These are phyloP conservation scores for Brienomyrus brachyistius DNA, from an alignment of 2,113 vertebrate species.

Conservation along the genomic window DNA sequence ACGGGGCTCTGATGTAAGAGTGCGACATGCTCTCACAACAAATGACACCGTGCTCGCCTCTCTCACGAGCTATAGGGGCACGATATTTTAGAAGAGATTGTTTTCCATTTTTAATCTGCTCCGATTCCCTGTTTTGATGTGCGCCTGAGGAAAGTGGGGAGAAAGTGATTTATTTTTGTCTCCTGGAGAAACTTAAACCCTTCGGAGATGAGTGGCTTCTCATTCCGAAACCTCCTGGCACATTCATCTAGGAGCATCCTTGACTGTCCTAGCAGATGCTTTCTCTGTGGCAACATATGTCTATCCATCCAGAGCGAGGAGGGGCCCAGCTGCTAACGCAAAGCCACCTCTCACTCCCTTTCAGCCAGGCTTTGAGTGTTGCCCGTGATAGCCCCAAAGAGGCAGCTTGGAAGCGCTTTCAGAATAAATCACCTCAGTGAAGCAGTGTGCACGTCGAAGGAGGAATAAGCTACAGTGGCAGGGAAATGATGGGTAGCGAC, in stretches of 20 bases:
- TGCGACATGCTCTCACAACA: background rate
- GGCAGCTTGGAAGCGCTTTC: background rate
- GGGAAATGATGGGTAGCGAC: background rate
- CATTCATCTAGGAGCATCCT: background rate
- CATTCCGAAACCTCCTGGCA: background rate
- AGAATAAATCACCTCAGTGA: background rate
- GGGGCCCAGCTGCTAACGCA: background rate
- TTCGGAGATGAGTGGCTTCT: constrained; percentile 3
- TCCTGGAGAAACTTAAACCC: constrained; percentile 1
- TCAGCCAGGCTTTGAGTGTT: background rate
- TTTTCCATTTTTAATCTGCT: background rate
- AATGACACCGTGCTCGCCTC: background rate
- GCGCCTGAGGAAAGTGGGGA: background rate
- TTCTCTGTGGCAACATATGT: background rate
- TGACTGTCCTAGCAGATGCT: constrained; percentile 11
- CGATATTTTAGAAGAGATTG: background rate
- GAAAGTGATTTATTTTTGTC: background rate
- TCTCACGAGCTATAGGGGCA: background rate
- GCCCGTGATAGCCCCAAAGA: background rate
- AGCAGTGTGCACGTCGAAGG: background rate
- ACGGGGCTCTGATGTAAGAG: background rate
- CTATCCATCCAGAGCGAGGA: background rate
- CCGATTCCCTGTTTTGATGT: background rate
- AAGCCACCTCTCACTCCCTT: background rate
- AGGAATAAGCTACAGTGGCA: background rate